Conservation (phyloP, 2,113 vertebrate genomes). For the Manacus vitellinus region DNA sequence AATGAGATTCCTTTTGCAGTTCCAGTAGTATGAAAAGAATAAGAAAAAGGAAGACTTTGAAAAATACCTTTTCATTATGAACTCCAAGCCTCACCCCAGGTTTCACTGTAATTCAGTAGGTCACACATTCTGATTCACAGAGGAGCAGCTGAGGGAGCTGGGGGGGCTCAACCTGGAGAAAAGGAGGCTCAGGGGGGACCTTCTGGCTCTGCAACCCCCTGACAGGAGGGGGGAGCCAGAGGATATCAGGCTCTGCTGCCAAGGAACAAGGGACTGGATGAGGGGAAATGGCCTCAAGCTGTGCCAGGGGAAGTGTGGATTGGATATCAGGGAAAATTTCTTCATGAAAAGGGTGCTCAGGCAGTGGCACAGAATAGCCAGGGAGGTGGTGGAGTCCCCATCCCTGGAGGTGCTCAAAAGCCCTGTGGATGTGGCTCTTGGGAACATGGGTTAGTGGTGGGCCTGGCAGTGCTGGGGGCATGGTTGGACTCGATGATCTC, state of each 20-base stretch:
- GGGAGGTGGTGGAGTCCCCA: neutral
- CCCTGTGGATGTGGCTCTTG: neutral
- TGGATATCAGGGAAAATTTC: too few species aligned
- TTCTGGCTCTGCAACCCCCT: neutral
- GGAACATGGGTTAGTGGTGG: neutral
- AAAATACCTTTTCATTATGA: neutral
- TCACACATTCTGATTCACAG: neutral
- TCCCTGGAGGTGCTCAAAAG: neutral
- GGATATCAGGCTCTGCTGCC: neutral
- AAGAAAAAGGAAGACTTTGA: neutral
- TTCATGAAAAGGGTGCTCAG: neutral
- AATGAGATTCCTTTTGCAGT: neutral
- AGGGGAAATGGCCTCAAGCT: rapidly evolving
- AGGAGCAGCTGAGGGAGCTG: neutral
- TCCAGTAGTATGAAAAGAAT: neutral
- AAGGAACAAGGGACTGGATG: neutral
- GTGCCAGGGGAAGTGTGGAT: rapidly evolving
- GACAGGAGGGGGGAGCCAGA: rapidly evolving
- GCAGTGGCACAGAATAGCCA: neutral
- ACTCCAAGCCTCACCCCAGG: neutral
- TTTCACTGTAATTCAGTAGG: neutral
- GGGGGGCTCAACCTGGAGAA: neutral
- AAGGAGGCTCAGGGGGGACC: neutral
- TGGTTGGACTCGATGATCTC: neutral
- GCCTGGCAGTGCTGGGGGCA: neutral